phyloP scores from a whole-genome alignment of 2,113 vertebrate genomes.

The Pelecanoides urinatrix region DNA sequence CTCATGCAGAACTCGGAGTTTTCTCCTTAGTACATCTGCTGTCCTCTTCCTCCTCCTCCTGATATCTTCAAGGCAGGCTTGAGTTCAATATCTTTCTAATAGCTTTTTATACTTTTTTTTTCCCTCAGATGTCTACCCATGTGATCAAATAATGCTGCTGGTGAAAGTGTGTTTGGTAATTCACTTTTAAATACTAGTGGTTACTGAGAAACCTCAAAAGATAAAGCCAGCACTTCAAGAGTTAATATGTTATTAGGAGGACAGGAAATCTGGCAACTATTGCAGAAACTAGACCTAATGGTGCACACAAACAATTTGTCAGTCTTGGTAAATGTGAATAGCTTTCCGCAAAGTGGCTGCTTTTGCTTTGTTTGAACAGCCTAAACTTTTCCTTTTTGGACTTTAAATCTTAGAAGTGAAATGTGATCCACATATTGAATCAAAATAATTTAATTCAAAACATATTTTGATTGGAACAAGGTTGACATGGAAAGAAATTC shows the following conservation, averaged over 20 bases:
- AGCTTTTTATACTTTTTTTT: background rate
- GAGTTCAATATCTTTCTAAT: background rate
- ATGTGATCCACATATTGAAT: slow-evolving; percentile 79
- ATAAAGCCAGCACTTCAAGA: slow-evolving; percentile 64
- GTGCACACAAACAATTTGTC: slow-evolving; percentile 84
- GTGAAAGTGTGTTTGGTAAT: background rate
- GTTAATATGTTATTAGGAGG: slow-evolving; percentile 77
- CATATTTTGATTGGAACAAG: slow-evolving; percentile 84
- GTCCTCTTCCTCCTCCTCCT: background rate
- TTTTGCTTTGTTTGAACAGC: slow-evolving; percentile 78
- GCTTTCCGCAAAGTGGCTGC: slow-evolving; percentile 76
- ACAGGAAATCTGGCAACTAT: slow-evolving; percentile 86
- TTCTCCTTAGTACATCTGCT: background rate
- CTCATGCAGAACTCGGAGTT: background rate
- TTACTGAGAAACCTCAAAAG: background rate
- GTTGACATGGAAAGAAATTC: slow-evolving; percentile 76
- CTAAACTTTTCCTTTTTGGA: slow-evolving; percentile 77
- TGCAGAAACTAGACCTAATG: slow-evolving; percentile 79
- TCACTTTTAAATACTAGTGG: background rate
- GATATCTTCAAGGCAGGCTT: background rate
- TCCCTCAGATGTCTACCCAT: background rate
- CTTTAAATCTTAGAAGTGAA: slow-evolving; percentile 80
- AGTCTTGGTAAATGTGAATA: slow-evolving; percentile 78
- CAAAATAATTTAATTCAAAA: slow-evolving; percentile 82
- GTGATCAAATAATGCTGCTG: background rate